A percentile compares a stretch with the other conserved stretches of the same genome.
Conservation (phyloP, 2,888 invertebrate species). For the Spisula subtruncata region DNA sequence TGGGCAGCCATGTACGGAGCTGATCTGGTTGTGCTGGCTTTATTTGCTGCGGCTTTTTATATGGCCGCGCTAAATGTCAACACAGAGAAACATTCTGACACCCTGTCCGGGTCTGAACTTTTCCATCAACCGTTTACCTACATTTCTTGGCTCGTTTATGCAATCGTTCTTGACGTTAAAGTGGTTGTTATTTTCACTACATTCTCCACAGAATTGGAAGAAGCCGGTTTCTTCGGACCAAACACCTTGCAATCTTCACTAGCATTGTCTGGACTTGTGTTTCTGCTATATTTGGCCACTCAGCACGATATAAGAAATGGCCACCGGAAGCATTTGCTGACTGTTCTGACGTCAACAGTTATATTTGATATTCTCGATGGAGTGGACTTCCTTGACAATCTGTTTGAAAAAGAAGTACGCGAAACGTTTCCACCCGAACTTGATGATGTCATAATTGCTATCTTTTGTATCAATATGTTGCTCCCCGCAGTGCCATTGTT, state of each 20-base stretch:
- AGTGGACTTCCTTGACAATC: slow-evolving; percentile 89
- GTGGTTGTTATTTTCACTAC: slow-evolving; percentile 89
- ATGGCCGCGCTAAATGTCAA: slow-evolving; percentile 52
- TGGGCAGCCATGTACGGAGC: slow-evolving; percentile 88
- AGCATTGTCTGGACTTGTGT: slow-evolving; percentile 88
- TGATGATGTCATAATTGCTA: slow-evolving; percentile 88
- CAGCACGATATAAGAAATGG: slow-evolving; percentile 89
- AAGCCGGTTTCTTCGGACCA: slow-evolving; percentile 88
- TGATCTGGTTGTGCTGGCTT: slow-evolving; percentile 87
- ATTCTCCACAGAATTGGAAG: slow-evolving; percentile 81
- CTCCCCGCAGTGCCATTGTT: slow-evolving; percentile 89
- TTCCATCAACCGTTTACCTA: slow-evolving; percentile 86
- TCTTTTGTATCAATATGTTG: slow-evolving; percentile 89
- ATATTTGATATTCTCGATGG: slow-evolving; percentile 90
- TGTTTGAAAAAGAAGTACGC: slow-evolving; percentile 85
- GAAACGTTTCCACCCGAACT: slow-evolving; percentile 82
- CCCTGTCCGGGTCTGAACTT: slow-evolving; percentile 4
- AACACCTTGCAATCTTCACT: slow-evolving; percentile 85
- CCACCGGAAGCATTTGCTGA: slow-evolving; percentile 88
- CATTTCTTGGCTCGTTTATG: slow-evolving; percentile 89
- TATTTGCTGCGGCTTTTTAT: slow-evolving; percentile 83
- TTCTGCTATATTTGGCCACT: slow-evolving; percentile 89
- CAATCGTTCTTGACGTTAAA: slow-evolving; percentile 88
- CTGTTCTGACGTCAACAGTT: slow-evolving; percentile 89
- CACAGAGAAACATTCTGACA: slow-evolving; percentile 34